Percentiles rank a stretch among this genome's conserved stretches.
These are phyloP conservation scores for Idris sp. DNA, from an alignment of 1,140 invertebrate species.

Conservation along the genomic window DNA sequence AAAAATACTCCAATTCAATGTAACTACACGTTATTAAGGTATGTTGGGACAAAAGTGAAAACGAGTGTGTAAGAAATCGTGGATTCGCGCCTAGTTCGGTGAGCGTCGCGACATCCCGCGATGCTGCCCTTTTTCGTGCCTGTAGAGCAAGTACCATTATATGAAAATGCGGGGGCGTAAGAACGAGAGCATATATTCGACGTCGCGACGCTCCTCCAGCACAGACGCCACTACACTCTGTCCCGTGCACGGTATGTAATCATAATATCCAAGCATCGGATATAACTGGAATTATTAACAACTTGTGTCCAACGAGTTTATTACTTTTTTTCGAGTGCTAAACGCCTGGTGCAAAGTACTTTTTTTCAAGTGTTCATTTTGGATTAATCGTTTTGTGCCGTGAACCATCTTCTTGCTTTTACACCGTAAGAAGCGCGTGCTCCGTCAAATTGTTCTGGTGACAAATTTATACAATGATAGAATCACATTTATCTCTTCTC, in stretches of 20 bases:
- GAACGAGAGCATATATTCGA: conserved; percentile 78
- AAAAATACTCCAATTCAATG: too few species aligned
- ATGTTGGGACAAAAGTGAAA: conserved; percentile 19
- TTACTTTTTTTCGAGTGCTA: too few species aligned
- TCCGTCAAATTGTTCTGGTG: conserved; percentile 47
- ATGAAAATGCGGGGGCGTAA: conserved; percentile 77
- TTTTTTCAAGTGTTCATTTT: too few species aligned
- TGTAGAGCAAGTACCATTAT: conserved; percentile 73
- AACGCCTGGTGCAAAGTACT: too few species aligned
- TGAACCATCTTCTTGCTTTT: conserved; percentile 31
- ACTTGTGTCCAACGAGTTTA: conserved; percentile 34
- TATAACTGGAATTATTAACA: conserved; percentile 47
- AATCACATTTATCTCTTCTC: conserved; percentile 16
- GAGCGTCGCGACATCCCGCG: conserved; percentile 74
- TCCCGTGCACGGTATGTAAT: conserved; percentile 78
- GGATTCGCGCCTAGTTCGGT: conserved; percentile 71
- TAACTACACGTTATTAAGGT: too few species aligned
- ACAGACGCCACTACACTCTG: conserved; percentile 79
- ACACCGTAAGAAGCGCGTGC: conserved; percentile 18
- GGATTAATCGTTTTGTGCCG: conserved; percentile 43
- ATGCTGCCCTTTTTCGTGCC: conserved; percentile 79
- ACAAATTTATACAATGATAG: conserved; percentile 51
- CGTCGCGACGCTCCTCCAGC: conserved; percentile 73
- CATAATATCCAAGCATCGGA: conserved; percentile 26
- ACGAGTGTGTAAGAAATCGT: conserved; percentile 42